phyloP scores from a whole-genome alignment of 2,797 vertebrate species.

The Coreius guichenoti region DNA sequence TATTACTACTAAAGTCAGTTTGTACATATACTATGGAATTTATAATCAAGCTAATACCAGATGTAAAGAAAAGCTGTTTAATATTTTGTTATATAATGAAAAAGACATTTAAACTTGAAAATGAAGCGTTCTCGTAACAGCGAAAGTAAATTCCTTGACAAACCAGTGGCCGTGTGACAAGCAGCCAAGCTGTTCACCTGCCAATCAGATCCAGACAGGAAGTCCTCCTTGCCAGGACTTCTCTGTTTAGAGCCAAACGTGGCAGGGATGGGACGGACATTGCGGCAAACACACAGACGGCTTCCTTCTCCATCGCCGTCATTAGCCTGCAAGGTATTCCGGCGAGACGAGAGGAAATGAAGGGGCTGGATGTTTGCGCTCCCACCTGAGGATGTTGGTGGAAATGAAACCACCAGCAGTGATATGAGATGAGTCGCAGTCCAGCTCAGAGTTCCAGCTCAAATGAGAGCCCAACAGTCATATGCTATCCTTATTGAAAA shows the following conservation, averaged over 20 bases:
- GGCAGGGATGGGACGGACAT: not conserved
- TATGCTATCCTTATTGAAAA: not conserved
- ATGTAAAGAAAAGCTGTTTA: not conserved
- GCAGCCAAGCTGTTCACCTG: not conserved
- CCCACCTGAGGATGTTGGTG: conserved; percentile 30
- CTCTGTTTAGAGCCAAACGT: conserved; percentile 11
- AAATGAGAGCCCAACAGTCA: not conserved
- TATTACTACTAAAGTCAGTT: not conserved
- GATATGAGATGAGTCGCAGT: not conserved
- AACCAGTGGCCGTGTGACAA: not conserved
- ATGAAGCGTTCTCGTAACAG: not conserved
- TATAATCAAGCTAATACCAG: not conserved
- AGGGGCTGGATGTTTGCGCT: conserved; percentile 25
- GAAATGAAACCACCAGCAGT: conserved; percentile 41
- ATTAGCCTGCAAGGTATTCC: conserved; percentile 32
- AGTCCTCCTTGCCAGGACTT: conserved; percentile 11
- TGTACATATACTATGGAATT: not conserved
- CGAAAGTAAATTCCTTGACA: not conserved
- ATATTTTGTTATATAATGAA: not conserved
- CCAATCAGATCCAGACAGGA: conserved; percentile 23
- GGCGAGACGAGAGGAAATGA: conserved; percentile 26
- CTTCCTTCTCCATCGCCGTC: not conserved
- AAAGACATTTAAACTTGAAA: not conserved
- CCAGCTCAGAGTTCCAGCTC: not conserved
- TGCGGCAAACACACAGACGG: not conserved